Evolutionary conservation across 2,888 invertebrate genomes (phyloP), one percentile per base, ranked within the genome.

Genomic region (Scaptomyza polygonia): DNA sequence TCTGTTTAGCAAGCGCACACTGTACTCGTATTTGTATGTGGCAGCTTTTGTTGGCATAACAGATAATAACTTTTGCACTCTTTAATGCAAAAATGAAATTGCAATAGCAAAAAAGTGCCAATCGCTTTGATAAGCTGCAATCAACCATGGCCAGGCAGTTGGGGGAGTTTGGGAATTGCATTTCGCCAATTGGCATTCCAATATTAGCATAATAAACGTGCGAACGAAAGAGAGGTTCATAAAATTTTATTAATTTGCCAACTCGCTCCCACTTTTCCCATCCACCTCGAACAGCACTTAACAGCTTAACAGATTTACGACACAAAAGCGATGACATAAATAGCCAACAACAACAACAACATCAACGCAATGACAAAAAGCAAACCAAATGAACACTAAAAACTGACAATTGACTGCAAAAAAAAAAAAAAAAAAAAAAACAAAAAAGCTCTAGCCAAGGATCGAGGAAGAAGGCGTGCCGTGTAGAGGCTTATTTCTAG

Each of bases 231-330:
- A 48, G 52, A 49, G 68, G 54, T 68, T 51, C 73, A 84, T 84
- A 74, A 84, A 86, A 84, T 84, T 81, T 70, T 84, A 86, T 86
- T 83, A 86, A 83, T 77, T 81, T 77, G 34, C 25, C 16, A 14
- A 25, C 42, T 4, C 21, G 7, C 30, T 8, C 5, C 7, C 6
- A 4, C 2, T 18, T 0, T 11, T 0, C 14, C 9, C 9, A 12
- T 0, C 8, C 14, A 3, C 5, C 21, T 12, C 32, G 32, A 64
- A 67, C 81, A 82, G 66, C 85, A 86, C 82, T 82, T 64, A 78
- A 68, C 67, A 81, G 85, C 84, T 86, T 78, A 86, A 86, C 86
- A 81, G 86, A 81, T 86, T 84, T 84, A 56, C 73, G 48, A 63
- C 64, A 58, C 66, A 70, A 82, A 69, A 75, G 70, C 51, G 47